Conservation (phyloP, 2,113 vertebrate genomes). For the Argyrosomus japonicus region DNA sequence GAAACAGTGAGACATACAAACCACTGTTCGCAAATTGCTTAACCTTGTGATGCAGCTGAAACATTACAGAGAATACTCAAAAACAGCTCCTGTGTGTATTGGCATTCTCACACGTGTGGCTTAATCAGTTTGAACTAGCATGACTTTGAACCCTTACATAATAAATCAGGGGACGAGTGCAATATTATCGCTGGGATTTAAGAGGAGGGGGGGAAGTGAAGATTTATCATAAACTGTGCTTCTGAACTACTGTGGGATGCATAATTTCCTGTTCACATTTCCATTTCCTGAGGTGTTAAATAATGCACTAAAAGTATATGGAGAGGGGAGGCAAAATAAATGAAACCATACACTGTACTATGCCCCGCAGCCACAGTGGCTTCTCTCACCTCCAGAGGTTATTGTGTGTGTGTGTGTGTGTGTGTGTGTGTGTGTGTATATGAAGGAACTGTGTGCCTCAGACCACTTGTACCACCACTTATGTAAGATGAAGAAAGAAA, state of each 20-base stretch:
- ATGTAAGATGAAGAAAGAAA: not conserved
- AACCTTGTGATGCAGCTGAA: not conserved
- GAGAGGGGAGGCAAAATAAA: conserved; percentile 42
- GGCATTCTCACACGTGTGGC: not conserved
- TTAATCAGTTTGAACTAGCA: conserved; percentile 57
- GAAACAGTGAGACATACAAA: not conserved
- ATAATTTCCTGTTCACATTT: conserved; percentile 66
- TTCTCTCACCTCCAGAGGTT: not conserved
- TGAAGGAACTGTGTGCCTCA: not conserved
- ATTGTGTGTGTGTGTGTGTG: not conserved
- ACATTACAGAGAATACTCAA: conserved; percentile 11
- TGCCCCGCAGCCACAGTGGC: not conserved
- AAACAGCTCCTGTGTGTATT: conserved; percentile 5
- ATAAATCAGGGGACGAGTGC: conserved; percentile 57
- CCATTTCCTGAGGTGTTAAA: conserved; percentile 62
- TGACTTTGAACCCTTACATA: conserved; percentile 9
- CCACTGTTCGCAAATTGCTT: not conserved
- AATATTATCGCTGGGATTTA: conserved; percentile 51
- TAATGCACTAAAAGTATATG: conserved; percentile 63
- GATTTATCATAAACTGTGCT: conserved; percentile 37
- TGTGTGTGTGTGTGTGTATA: not conserved
- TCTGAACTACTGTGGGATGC: conserved; percentile 36
- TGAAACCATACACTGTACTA: conserved; percentile 20
- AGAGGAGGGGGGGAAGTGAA: conserved; percentile 15
- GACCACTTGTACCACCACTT: not conserved